Evolutionary conservation across 2,888 invertebrate species (phyloP).

Genomic region (Drosophila emarginata): DNA sequence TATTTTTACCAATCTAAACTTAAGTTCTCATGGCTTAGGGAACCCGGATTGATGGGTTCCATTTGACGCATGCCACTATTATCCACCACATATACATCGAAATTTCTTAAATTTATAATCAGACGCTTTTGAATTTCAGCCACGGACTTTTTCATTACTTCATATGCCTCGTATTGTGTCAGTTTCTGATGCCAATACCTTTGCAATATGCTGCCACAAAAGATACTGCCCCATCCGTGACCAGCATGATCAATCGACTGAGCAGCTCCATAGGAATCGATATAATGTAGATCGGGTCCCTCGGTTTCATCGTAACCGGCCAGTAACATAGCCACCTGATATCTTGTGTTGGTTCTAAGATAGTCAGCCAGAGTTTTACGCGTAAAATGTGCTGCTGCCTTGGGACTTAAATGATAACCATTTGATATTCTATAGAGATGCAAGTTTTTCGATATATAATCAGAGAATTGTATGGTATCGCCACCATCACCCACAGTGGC

Average conservation of each 20-base stretch:
- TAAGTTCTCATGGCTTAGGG: conserved; percentile 31
- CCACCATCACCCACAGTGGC: conserved; percentile 96
- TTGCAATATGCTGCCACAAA: conserved; percentile 95
- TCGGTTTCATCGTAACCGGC: conserved; percentile 88
- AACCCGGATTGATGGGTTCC: conserved; percentile 85
- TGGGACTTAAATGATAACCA: conserved; percentile 95
- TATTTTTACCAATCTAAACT: conserved; percentile 22
- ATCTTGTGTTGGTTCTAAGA: conserved; percentile 89
- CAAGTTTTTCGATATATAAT: conserved; percentile 97
- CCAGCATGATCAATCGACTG: conserved; percentile 93
- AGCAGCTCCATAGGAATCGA: conserved; percentile 96
- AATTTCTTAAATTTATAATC: conserved; percentile 94
- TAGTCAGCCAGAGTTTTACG: conserved; percentile 95
- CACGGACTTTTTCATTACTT: conserved; percentile 92
- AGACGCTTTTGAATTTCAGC: conserved; percentile 94
- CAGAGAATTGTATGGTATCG: conserved; percentile 97
- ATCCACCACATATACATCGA: conserved; percentile 93
- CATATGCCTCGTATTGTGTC: conserved; percentile 90
- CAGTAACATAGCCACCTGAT: conserved; percentile 74
- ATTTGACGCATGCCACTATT: conserved; percentile 91
- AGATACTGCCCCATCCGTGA: conserved; percentile 97
- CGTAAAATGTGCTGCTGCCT: conserved; percentile 95
- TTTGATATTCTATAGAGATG: conserved; percentile 98
- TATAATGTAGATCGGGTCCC: conserved; percentile 92
- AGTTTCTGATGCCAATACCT: conserved; percentile 91